Evolutionary conservation across 2,888 invertebrate species (phyloP).

Genomic region (Epistrophella euchroma): DNA sequence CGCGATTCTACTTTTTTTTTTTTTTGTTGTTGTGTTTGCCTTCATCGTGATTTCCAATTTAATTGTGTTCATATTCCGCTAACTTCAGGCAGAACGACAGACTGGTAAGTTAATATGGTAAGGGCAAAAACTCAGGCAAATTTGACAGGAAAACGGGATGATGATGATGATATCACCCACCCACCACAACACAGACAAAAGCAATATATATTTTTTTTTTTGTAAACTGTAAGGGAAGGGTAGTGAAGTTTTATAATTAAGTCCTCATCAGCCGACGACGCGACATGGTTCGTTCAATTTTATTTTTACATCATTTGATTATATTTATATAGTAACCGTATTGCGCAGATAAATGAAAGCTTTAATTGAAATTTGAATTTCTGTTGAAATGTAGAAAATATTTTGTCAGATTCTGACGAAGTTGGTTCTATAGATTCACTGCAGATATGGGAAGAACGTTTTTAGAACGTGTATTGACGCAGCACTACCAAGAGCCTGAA

Average conservation of each 20-base stretch:
- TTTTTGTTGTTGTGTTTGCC: constrained; percentile 6
- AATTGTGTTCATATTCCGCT: constrained; percentile 22
- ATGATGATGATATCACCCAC: constrained; percentile 24
- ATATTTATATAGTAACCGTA: background rate
- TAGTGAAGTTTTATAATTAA: constrained; percentile 30
- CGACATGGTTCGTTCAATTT: constrained; percentile 20
- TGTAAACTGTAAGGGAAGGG: background rate
- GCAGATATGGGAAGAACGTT: background rate
- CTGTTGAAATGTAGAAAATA: background rate
- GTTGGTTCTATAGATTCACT: too few species aligned
- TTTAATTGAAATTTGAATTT: constrained; percentile 17
- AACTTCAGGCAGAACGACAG: constrained; percentile 4
- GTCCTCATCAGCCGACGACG: background rate
- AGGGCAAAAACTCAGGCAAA: constrained; percentile 6
- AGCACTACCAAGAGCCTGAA: too few species aligned
- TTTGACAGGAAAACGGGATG: constrained; percentile 1
- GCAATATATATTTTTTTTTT: background rate
- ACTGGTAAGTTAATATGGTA: background rate
- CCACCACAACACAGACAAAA: background rate
- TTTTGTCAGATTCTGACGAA: background rate
- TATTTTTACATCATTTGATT: constrained; percentile 19
- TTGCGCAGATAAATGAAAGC: constrained; percentile 4
- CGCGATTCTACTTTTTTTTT: constrained; percentile 34
- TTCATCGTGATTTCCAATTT: constrained; percentile 54
- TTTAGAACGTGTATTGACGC: too few species aligned